phyloP scores from a whole-genome alignment of 2,797 vertebrate species.

The Pachyuromys duprasi region DNA sequence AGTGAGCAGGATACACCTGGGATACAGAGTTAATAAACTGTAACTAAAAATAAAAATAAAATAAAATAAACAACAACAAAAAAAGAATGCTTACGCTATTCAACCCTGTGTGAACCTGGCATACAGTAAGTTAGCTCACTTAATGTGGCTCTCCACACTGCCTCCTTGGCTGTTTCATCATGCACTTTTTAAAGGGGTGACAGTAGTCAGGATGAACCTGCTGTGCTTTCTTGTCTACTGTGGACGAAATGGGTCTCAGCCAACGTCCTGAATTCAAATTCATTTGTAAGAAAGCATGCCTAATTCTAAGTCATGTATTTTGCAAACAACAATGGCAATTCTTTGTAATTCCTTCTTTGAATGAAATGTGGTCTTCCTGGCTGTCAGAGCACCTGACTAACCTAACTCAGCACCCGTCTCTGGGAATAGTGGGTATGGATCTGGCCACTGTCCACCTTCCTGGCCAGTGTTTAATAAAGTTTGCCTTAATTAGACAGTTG shows the following conservation, averaged over 20 bases:
- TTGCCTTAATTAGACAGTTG: background rate
- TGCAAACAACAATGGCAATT: conserved; percentile 3
- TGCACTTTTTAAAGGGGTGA: background rate
- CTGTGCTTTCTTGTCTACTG: background rate
- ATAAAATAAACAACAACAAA: too few relatives aligned
- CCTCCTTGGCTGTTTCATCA: background rate
- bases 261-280: background rate
- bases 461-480: background rate
- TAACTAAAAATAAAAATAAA: too few relatives aligned
- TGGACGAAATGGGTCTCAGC: background rate
- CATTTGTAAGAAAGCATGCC: background rate
- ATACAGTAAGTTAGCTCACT: background rate
- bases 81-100: background rate
- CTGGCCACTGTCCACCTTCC: background rate
- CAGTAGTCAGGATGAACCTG: background rate
- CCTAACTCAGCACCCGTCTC: background rate
- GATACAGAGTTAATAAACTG: too few relatives aligned
- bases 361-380: background rate
- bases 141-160: background rate
- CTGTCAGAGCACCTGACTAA: background rate
- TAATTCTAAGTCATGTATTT: background rate
- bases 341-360: background rate
- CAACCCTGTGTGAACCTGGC: background rate
- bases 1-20: too few relatives aligned
- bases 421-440: background rate